Conservation (phyloP, 1,140 invertebrate species). For the Zaprionus lachaisei region DNA sequence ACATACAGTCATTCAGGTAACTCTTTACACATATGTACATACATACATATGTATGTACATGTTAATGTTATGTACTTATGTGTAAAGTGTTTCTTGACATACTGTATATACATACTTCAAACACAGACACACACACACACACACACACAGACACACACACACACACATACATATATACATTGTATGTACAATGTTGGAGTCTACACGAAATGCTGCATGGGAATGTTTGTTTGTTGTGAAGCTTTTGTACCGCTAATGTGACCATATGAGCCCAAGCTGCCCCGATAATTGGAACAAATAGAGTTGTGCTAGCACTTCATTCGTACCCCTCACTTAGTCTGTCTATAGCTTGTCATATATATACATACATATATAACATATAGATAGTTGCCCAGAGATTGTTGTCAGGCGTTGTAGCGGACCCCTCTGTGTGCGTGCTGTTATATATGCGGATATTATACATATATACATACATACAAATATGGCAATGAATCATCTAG, state of each 20-base stretch:
- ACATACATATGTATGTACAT: no score
- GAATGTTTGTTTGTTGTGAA: conserved; percentile 74
- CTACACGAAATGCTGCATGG: conserved; percentile 57
- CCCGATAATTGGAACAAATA: neutral
- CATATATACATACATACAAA: neutral
- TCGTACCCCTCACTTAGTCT: neutral
- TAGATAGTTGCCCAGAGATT: neutral
- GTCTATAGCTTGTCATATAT: neutral
- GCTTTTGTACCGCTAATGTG: conserved; percentile 49
- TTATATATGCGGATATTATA: neutral
- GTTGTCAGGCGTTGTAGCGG: neutral
- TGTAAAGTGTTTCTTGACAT: no score
- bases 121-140: neutral
- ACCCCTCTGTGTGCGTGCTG: neutral
- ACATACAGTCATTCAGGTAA: no score
- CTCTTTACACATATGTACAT: no score
- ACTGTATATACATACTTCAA: no score
- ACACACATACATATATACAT: neutral
- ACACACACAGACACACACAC: neutral
- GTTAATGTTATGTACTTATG: no score
- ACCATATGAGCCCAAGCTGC: neutral
- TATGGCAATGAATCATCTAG: conserved; percentile 11
- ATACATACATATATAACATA: neutral
- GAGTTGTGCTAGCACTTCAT: neutral
- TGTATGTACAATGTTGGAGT: conserved; percentile 3